A percentile compares a stretch with the other conserved stretches of the same genome.
phyloP scores from a whole-genome alignment of 2,113 vertebrate species.

The Dicerorhinus sumatrensis region DNA sequence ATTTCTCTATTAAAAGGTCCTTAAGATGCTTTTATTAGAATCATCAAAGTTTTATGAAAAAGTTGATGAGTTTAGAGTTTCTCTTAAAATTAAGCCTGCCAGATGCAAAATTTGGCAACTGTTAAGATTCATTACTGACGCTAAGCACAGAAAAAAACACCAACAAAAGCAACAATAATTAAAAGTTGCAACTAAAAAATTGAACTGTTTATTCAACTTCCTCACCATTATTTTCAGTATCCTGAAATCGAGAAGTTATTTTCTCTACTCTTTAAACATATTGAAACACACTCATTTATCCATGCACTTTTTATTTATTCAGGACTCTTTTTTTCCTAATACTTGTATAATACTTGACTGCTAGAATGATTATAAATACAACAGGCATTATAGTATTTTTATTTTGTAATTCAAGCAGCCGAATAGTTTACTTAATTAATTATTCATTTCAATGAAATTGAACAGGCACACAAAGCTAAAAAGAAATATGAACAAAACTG shows the following conservation, averaged over 20 bases:
- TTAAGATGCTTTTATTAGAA: not conserved
- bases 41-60: not conserved
- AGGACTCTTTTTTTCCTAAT: not conserved
- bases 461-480: conserved; percentile 67
- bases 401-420: conserved; percentile 63
- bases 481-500: conserved; percentile 69
- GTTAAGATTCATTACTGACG: not conserved
- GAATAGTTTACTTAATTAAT: conserved; percentile 81
- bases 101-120: not conserved
- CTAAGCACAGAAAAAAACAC: not conserved
- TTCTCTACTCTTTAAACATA: not conserved
- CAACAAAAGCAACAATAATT: not conserved
- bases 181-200: not conserved
- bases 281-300: conserved; percentile 30
- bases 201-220: not conserved
- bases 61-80: not conserved
- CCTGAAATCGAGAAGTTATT: not conserved
- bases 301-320: conserved; percentile 17
- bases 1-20: not conserved
- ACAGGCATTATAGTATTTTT: conserved; percentile 60
- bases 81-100: not conserved
- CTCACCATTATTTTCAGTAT: not conserved
- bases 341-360: conserved; percentile 34
- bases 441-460: conserved; percentile 82
- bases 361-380: conserved; percentile 28